Evolutionary conservation across 2,797 vertebrate species (phyloP), one percentile per base, ranked within the genome.

Genomic region (Helarctos malayanus): DNA sequence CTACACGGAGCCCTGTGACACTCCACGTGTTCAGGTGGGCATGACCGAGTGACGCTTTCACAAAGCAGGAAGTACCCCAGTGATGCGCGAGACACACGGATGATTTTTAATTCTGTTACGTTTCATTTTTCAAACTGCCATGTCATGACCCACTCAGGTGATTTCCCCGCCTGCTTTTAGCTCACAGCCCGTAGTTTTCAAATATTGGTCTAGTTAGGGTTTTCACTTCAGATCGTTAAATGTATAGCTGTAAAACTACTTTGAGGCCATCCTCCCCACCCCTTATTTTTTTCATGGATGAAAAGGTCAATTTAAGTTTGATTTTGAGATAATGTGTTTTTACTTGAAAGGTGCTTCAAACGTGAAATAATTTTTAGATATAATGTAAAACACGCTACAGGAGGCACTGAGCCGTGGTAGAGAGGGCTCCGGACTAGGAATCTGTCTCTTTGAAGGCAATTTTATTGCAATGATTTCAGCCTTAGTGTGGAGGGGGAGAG

Each of bases 261-360:
- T 80, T 49, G 78, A 94, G 32, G 90, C 41, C 41, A 79, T 71
- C 25, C 27, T 75, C 5, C 15, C 23, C 32, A n/a, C 52, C 35
- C 18, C 32, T 35, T 90, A 68, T 56, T 69, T 35, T n/a, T 38
- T n/a, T 1, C 19, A 35, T 79, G 63, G 32, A 79, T 97, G 69
- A 81, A 92, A 95, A 79, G 59, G 13, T 65, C 54, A 47, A 32
- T 61, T 79, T 89, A 78, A 87, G 41, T 93, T 91, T 90, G 68
- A 85, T 63, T 91, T 96, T 95, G 79, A 90, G 87, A 69, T 87
- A 91, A 21, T n/a, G 19, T 49, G n/a, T 88, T 96, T 91, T 73
- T 63, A 91, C 91, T 82, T 95, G 49, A 94, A 97, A 89, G 54
- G 59, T 75, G 35, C 56, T 81, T 91, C 47, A 96, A 89, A 86